A percentile compares a stretch with the other conserved stretches of the same genome.
Conservation (phyloP, 2,113 vertebrate genomes). For the Chaetura pelagica region DNA sequence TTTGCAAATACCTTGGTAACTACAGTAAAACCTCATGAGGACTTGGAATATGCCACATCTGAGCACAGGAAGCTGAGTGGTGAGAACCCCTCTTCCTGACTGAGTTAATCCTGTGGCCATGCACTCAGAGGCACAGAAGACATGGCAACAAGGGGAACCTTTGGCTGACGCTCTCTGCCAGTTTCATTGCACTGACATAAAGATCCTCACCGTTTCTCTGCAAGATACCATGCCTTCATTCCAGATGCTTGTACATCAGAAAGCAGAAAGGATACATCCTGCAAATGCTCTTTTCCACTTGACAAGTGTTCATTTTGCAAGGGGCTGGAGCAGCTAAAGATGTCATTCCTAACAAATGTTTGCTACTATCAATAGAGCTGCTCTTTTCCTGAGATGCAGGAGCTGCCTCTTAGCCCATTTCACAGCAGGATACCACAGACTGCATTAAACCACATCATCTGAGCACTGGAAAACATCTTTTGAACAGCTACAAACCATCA, state of each 20-base stretch:
- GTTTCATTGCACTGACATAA: not conserved
- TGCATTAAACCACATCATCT: not conserved
- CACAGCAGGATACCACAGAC: not conserved
- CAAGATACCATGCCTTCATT: not conserved
- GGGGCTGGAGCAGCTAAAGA: not conserved
- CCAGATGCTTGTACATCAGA: not conserved
- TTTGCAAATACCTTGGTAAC: constrained; percentile 5
- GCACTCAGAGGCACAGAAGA: not conserved
- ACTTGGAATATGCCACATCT: not conserved
- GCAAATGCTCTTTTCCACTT: not conserved
- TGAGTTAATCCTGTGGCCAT: not conserved
- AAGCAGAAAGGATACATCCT: not conserved
- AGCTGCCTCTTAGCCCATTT: not conserved
- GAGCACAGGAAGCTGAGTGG: not conserved
- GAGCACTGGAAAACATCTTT: not conserved
- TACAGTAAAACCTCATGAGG: not conserved
- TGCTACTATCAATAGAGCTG: not conserved
- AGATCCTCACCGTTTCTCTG: not conserved
- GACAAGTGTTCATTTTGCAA: not conserved
- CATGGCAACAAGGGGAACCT: not conserved
- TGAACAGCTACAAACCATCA: not conserved
- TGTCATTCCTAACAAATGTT: not conserved
- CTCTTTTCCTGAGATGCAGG: not conserved
- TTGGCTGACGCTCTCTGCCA: not conserved
- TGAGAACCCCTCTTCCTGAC: not conserved